phyloP scores from a whole-genome alignment of 2,797 vertebrate species.

The Sebastes goodei region DNA sequence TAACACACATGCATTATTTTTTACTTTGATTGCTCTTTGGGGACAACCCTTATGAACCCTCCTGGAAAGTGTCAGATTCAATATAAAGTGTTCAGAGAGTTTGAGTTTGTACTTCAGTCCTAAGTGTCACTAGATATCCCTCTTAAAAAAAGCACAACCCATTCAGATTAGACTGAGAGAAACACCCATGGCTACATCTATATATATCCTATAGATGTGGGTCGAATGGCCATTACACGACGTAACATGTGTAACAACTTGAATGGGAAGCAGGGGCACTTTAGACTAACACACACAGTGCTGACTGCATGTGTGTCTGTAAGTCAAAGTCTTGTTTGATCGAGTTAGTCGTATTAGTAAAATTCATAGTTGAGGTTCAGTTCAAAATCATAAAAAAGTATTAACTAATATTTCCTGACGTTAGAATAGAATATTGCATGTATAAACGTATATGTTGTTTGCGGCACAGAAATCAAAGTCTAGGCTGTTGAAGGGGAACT shows the following conservation, averaged over 20 bases:
- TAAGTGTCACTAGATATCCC: background rate
- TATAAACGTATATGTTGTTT: background rate
- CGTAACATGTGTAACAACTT: slow-evolving; percentile 33
- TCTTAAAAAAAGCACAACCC: slow-evolving; percentile 25
- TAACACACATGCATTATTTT: background rate
- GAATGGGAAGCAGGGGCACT: slow-evolving; percentile 25
- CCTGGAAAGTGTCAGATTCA: background rate
- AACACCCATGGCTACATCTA: slow-evolving; percentile 12
- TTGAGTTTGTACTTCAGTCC: background rate
- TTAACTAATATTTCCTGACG: background rate
- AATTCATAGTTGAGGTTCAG: background rate
- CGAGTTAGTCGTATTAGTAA: background rate
- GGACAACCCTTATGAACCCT: background rate
- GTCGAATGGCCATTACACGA: background rate
- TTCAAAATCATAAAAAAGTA: background rate
- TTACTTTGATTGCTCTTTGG: background rate
- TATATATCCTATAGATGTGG: slow-evolving; percentile 40
- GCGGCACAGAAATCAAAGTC: background rate
- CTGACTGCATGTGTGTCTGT: background rate
- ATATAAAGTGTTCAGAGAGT: background rate
- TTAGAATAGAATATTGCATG: background rate
- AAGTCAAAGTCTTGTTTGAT: background rate
- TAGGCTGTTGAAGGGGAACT: background rate
- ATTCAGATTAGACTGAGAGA: slow-evolving; percentile 26
- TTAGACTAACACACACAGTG: slow-evolving; percentile 1